Conservation (phyloP, 2,797 vertebrate genomes). For the Euthynnus affinis region DNA sequence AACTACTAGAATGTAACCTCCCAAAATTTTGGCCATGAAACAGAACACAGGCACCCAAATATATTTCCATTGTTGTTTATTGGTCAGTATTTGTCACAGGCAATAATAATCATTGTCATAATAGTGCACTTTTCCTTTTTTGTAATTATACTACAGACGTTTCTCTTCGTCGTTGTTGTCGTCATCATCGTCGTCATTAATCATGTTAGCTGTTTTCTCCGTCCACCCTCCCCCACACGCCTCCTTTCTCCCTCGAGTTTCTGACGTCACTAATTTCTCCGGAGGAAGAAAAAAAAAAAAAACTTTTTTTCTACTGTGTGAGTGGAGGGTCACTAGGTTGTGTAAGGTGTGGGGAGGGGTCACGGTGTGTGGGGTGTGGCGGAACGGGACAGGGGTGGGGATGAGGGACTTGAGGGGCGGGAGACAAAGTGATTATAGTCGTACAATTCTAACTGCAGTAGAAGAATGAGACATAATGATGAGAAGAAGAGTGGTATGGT, state of each 20-base stretch:
- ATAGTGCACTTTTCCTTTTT: conserved; percentile 87
- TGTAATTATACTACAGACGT: conserved; percentile 87
- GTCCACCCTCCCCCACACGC: conserved; percentile 52
- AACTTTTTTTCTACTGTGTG: conserved; percentile 65
- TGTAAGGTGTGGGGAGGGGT: neutral
- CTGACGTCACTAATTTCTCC: conserved; percentile 59
- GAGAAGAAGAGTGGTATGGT: conserved; percentile 76
- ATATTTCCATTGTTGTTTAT: conserved; percentile 84
- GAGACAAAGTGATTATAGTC: conserved; percentile 75
- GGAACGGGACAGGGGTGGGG: neutral
- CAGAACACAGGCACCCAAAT: conserved; percentile 14
- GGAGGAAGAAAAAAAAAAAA: conserved; percentile 50
- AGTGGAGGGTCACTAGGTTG: conserved; percentile 42
- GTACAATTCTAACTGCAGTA: conserved; percentile 76
- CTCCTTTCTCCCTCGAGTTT: conserved; percentile 39
- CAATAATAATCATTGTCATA: conserved; percentile 86
- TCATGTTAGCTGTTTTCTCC: conserved; percentile 59
- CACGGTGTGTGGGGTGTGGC: neutral
- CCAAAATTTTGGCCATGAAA: conserved; percentile 1
- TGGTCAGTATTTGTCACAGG: conserved; percentile 88
- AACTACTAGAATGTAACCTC: too few relatives aligned
- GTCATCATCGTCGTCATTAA: conserved; percentile 55
- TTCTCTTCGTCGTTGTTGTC: conserved; percentile 72
- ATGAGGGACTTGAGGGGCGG: conserved; percentile 24
- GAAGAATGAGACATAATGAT: conserved; percentile 80